Conservation (phyloP, 1,140 invertebrate species). For the Archegozetes longisetosus region DNA sequence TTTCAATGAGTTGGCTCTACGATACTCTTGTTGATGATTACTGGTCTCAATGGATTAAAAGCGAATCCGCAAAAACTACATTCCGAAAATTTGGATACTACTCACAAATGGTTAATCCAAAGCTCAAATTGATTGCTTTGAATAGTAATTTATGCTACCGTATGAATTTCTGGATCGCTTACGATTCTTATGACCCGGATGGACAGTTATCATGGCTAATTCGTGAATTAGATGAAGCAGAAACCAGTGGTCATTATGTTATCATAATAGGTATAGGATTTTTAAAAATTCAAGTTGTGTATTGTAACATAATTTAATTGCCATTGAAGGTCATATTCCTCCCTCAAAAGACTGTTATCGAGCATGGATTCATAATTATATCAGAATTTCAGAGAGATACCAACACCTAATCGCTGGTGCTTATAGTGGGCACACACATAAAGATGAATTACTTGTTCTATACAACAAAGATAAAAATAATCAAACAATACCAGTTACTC, state of each 20-base stretch:
- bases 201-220: constrained; percentile 15
- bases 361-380: constrained; percentile 15
- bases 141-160: constrained; percentile 4
- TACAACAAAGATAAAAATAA: constrained; percentile 1
- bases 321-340: constrained; percentile 10
- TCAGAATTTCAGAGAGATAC: constrained; percentile 14
- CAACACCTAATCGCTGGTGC: background rate
- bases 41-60: constrained; percentile 12
- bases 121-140: constrained; percentile 13
- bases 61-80: constrained; percentile 1
- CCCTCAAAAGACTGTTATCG: background rate
- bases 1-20: constrained; percentile 15
- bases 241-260: constrained; percentile 7
- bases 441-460: constrained; percentile 10
- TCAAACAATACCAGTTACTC: background rate
- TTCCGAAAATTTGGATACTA: constrained; percentile 14
- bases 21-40: constrained; percentile 10
- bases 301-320: background rate
- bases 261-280: constrained; percentile 13
- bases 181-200: constrained; percentile 13
- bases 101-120: background rate
- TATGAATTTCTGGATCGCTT: constrained; percentile 12
- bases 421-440: constrained; percentile 14
- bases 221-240: constrained; percentile 7
- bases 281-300: background rate